Conservation (phyloP, 2,113 vertebrate species). For the Syngnathoides biaculeatus region DNA sequence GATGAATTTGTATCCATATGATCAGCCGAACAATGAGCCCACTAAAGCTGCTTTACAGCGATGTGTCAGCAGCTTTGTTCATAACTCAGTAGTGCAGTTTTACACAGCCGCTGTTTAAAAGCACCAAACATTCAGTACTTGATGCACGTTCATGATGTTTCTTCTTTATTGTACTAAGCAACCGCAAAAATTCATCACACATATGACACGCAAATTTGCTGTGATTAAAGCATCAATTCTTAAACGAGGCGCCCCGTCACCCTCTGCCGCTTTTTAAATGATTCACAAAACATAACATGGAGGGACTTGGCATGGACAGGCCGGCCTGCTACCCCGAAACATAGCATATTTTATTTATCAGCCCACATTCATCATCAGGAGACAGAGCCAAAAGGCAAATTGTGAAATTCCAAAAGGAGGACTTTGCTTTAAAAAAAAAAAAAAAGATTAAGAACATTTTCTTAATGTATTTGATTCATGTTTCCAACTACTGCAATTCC, state of each 20-base stretch:
- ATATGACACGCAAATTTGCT: neutral
- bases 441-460: constrained; percentile 6
- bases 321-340: neutral
- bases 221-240: neutral
- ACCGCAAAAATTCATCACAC: neutral
- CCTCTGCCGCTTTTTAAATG: neutral
- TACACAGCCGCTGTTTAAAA: neutral
- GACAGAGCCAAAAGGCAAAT: constrained; percentile 7
- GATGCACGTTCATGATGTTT: too few species aligned
- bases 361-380: constrained; percentile 6
- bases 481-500: neutral
- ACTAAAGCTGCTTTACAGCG: too few species aligned
- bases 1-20: too few species aligned
- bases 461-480: neutral
- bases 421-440: constrained; percentile 12
- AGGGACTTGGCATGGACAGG: constrained; percentile 3
- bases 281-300: neutral
- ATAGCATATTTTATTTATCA: constrained; percentile 19
- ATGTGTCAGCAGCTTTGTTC: too few species aligned
- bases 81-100: too few species aligned
- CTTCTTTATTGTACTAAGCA: neutral
- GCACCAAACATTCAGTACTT: neutral
- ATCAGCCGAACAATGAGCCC: too few species aligned
- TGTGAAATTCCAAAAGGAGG: too few species aligned
- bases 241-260: too few species aligned